These are phyloP conservation scores for Drosophila fungiperda DNA, from an alignment of 2,888 invertebrate genomes.

Conservation along the genomic window DNA sequence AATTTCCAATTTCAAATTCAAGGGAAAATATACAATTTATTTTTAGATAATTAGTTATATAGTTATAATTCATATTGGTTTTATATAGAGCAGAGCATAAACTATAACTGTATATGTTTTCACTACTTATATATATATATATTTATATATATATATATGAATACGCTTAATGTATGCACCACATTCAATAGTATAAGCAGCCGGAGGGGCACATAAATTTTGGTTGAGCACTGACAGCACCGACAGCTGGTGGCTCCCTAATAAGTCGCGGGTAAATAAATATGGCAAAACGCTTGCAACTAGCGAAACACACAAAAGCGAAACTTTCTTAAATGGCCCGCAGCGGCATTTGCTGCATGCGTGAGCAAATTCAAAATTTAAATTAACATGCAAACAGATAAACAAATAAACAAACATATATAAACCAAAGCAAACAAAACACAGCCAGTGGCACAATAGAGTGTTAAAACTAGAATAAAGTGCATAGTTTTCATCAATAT, in stretches of 20 bases:
- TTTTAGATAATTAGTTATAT: too few relatives aligned
- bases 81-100: not conserved
- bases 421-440: slow-evolving; percentile 28
- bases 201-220: slow-evolving; percentile 49
- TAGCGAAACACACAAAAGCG: slow-evolving; percentile 37
- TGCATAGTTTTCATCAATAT: slow-evolving; percentile 13
- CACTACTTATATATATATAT: not conserved
- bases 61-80: not conserved
- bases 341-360: slow-evolving; percentile 42
- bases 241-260: slow-evolving; percentile 34
- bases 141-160: slow-evolving; percentile 2
- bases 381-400: slow-evolving; percentile 63
- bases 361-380: slow-evolving; percentile 52
- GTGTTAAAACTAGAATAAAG: not conserved
- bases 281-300: slow-evolving; percentile 47
- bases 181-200: slow-evolving; percentile 51
- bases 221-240: slow-evolving; percentile 24
- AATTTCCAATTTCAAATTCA: not conserved
- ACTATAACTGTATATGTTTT: not conserved
- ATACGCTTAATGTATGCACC: slow-evolving; percentile 48
- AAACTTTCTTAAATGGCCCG: slow-evolving; percentile 65
- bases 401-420: slow-evolving; percentile 32
- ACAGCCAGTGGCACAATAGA: not conserved
- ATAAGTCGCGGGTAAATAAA: slow-evolving; percentile 39
- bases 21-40: not conserved